Base-by-base conservation (phyloP, 1,140 invertebrate genomes). In the Nasonia giraulti region DNA sequence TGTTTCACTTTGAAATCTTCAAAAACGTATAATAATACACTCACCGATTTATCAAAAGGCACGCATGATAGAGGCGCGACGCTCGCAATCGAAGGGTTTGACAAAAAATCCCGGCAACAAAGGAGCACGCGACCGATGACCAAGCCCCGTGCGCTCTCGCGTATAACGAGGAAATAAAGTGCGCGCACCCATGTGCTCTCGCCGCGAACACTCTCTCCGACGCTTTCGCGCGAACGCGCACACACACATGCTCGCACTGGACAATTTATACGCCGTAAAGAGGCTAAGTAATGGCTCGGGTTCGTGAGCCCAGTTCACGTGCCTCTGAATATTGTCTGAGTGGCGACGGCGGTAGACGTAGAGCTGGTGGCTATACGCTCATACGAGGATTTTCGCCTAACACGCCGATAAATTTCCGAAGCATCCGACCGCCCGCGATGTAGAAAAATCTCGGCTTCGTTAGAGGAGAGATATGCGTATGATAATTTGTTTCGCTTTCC, bases 241-340 rank as follows among this genome's bases (percentile, higher is more conserved):
- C 17, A 55, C 17, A 55, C 27, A 12, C 68, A 71, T 14, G 14
- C 20, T 17, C 77, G 5, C 23, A 2, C 12, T 55, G 69, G 86
- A 86, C 85, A 86, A 87, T 86, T 87, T 86, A 86, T 87, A 84
- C 82, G 73, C 82, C 74, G 85, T 87, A 86, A 87, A 87, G 73
- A 87, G 55, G 78, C 83, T 86, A 86, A 87, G 79, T 86, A 84
- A 87, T 87, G 84, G 84, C 50, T 62, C 17, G 66, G 78, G 23
- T 71, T 33, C 68, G 68, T 8, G 68, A 71, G 31, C 50, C 27
- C 27, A 66, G 77, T 47, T 77, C 31, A 40, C 10, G 73, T 33
- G 17, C 73, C 37, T 44, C 73, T 75, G 73, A 75, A 75, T 75
- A 75, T 44, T 47, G 75, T 50, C 23, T 4, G 75, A 31, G 75